These are phyloP conservation scores for Steromphala cineraria DNA, from an alignment of 2,888 invertebrate genomes.

Conservation along the genomic window DNA sequence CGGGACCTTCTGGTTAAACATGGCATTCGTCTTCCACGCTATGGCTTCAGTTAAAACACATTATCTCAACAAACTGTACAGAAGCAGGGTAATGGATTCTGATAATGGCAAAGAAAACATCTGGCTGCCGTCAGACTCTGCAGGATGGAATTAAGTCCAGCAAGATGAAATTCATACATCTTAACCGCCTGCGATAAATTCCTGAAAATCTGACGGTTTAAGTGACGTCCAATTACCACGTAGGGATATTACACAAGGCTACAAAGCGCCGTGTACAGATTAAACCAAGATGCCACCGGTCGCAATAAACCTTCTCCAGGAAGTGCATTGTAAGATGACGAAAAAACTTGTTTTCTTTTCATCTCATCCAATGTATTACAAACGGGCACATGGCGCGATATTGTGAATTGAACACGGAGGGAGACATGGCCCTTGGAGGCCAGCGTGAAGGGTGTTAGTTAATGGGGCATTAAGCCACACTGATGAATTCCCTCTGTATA, in stretches of 20 bases:
- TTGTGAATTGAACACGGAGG: neutral
- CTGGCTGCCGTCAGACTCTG: neutral
- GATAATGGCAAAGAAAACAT: neutral
- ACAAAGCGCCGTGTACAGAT: neutral
- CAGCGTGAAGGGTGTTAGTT: neutral
- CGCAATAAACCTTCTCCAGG: neutral
- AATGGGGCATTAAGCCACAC: slow-evolving; percentile 8
- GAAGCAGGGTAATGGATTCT: neutral
- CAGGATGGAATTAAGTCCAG: neutral
- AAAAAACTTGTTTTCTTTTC: slow-evolving; percentile 8
- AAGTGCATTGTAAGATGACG: neutral
- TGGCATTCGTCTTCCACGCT: no score
- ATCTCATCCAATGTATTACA: neutral
- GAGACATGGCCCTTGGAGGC: neutral
- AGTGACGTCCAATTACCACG: neutral
- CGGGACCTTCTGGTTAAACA: no score
- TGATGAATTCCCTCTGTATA: neutral
- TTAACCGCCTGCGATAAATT: neutral
- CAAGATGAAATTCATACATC: slow-evolving; percentile 4
- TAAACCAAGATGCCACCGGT: neutral
- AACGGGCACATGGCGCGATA: neutral
- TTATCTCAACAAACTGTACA: no score
- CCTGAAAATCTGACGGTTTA: neutral
- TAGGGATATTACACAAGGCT: neutral
- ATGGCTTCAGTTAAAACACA: no score